Evolutionary conservation across 2,797 vertebrate genomes (phyloP).

Genomic region (Notoglanidium macrostoma): DNA sequence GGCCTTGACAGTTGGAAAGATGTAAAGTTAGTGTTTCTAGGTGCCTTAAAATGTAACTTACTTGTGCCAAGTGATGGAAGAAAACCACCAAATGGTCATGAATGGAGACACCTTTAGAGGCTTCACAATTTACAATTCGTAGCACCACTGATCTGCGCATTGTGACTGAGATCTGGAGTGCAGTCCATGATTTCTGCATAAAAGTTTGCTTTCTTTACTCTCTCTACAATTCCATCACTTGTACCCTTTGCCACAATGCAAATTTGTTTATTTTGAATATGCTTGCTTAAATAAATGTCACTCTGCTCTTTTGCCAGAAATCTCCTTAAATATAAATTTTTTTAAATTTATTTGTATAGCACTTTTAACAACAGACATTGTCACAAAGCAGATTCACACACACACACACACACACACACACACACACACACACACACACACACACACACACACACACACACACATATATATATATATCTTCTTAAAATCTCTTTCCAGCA

Average conservation of each 20-base stretch:
- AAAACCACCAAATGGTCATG: background rate
- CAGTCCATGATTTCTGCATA: background rate
- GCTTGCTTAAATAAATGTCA: background rate
- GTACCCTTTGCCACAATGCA: background rate
- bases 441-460: too few relatives aligned
- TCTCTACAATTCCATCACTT: background rate
- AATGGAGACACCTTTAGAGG: background rate
- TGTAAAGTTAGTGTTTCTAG: background rate
- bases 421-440: too few relatives aligned
- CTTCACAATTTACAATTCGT: background rate
- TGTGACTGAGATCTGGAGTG: background rate
- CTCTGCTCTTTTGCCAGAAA: slow-evolving; percentile 5
- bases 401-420: too few relatives aligned
- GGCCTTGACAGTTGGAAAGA: background rate
- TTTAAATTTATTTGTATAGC: too few relatives aligned
- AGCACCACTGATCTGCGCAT: background rate
- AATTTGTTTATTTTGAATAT: background rate
- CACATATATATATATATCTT: too few relatives aligned
- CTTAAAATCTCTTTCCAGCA: slow-evolving; percentile 32
- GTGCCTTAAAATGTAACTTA: background rate
- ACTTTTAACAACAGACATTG: too few relatives aligned
- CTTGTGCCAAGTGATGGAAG: background rate
- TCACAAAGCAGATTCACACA: too few relatives aligned
- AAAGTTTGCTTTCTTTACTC: background rate
- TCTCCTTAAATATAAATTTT: too few relatives aligned